Percentiles rank a stretch among this genome's conserved stretches.
Conservation (phyloP, 2,888 invertebrate species). For the Machimus rusticus region DNA sequence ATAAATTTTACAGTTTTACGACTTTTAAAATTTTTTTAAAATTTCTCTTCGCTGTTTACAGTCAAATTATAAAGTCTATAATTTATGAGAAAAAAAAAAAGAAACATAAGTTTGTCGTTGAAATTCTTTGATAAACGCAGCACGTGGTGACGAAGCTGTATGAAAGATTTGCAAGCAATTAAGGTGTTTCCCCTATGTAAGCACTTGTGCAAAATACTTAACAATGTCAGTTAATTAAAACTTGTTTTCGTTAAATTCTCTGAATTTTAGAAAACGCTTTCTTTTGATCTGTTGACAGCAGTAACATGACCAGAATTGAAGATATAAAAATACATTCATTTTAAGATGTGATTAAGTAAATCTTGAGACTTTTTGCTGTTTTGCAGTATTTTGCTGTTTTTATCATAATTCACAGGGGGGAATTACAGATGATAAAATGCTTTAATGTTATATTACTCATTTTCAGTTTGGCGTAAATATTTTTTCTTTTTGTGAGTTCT, state of each 20-base stretch:
- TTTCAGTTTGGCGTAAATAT: too few species aligned
- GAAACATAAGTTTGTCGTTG: neutral
- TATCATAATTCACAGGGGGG: neutral
- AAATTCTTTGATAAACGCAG: neutral
- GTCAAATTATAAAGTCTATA: neutral
- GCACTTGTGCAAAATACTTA: neutral
- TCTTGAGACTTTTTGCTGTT: neutral
- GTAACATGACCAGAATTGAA: neutral
- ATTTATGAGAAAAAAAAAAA: neutral
- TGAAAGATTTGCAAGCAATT: neutral
- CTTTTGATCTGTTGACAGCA: neutral
- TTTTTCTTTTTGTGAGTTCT: too few species aligned
- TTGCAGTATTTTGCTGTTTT: neutral
- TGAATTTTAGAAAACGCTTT: neutral
- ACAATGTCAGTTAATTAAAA: neutral
- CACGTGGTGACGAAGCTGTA: neutral
- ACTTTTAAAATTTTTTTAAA: neutral
- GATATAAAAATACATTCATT: neutral
- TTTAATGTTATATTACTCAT: neutral
- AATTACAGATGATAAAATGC: neutral
- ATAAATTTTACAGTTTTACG: neutral
- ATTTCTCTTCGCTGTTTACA: neutral
- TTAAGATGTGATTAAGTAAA: neutral
- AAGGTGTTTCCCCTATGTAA: neutral
- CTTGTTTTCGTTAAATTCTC: neutral